Evolutionary conservation across 2,797 vertebrate species (phyloP).

Genomic region (Falco naumanni): DNA sequence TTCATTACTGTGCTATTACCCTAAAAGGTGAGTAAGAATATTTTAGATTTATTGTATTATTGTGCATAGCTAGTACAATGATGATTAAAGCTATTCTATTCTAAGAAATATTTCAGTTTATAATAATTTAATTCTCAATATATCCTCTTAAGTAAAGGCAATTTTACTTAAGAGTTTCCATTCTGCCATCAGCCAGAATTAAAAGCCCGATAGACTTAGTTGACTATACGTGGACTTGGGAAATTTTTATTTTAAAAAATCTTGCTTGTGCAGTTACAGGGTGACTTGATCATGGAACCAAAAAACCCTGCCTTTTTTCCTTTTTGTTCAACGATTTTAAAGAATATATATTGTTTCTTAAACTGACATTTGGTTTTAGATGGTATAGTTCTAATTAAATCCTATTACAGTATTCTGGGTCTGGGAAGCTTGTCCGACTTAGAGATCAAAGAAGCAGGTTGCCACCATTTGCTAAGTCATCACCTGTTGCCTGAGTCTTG

Average conservation of each 20-base stretch:
- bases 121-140: background rate
- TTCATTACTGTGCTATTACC: background rate
- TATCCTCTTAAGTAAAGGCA: background rate
- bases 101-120: background rate
- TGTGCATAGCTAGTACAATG: background rate
- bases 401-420: background rate
- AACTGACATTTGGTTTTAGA: background rate
- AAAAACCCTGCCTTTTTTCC: background rate
- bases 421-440: background rate
- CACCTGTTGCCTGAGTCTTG: background rate
- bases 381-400: background rate
- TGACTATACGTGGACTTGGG: background rate
- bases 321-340: background rate
- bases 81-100: slow-evolving; percentile 3
- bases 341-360: background rate
- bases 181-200: slow-evolving; percentile 10
- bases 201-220: background rate
- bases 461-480: background rate
- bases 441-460: background rate
- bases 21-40: background rate
- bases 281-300: background rate
- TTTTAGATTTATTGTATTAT: slow-evolving; percentile 9
- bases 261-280: background rate
- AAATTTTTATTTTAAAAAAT: slow-evolving; percentile 10
- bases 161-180: background rate